A percentile compares a stretch with the other conserved stretches of the same genome.
Conservation (phyloP, 2,113 vertebrate species). For the Gymnorhina tibicen region DNA sequence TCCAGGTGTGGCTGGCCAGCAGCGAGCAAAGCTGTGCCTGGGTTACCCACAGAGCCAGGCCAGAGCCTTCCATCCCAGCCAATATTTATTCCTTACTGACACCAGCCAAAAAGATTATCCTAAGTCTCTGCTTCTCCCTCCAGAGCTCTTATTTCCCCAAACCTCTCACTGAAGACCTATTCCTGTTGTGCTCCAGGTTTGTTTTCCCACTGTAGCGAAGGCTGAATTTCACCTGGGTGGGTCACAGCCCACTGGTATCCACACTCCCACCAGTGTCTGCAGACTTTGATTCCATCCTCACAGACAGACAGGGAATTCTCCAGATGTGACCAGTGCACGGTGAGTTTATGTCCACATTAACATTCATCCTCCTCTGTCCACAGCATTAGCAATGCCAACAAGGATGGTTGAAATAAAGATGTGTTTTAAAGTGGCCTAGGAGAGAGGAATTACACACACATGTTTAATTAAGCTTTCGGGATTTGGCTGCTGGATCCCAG, state of each 20-base stretch:
- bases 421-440: not conserved
- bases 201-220: accelerated
- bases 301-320: not conserved
- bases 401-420: not conserved
- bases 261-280: not conserved
- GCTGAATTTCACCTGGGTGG: not conserved
- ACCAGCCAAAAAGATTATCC: not conserved
- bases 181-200: not conserved
- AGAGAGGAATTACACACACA: not conserved
- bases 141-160: not conserved
- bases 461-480: not conserved
- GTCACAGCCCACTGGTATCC: not conserved
- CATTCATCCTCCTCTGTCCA: not conserved
- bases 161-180: not conserved
- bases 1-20: not conserved
- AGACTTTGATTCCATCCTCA: not conserved
- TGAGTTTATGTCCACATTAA: not conserved
- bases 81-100: not conserved
- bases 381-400: not conserved
- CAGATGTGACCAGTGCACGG: not conserved
- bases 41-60: not conserved
- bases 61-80: not conserved
- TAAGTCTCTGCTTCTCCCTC: not conserved
- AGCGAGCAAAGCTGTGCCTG: not conserved
- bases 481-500: not conserved